A percentile compares a stretch with the other conserved stretches of the same genome.
phyloP scores from a whole-genome alignment of 2,113 vertebrate genomes.

The Natator depressus region DNA sequence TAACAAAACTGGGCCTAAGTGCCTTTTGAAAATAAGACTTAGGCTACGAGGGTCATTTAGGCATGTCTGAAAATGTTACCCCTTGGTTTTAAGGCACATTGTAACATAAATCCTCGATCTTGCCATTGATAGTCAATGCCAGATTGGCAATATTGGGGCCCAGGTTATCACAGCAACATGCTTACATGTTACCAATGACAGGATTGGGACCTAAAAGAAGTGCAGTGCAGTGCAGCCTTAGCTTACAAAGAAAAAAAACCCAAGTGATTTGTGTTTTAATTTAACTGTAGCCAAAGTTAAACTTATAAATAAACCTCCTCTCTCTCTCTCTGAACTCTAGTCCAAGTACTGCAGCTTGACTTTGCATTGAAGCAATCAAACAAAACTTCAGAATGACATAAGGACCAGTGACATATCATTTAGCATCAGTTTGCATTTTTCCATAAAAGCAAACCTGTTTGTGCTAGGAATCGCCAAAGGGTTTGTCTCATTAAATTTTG shows the following conservation, averaged over 20 bases:
- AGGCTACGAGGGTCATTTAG: neutral
- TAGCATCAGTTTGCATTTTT: slow-evolving; percentile 28
- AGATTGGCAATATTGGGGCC: neutral
- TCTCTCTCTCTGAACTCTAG: neutral
- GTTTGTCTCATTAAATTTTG: slow-evolving; percentile 38
- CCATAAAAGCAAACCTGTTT: neutral
- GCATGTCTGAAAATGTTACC: neutral
- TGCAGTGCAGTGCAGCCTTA: accelerated
- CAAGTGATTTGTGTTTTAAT: neutral
- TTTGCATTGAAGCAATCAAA: neutral
- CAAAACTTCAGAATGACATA: slow-evolving; percentile 17
- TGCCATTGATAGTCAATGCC: neutral
- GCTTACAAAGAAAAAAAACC: neutral
- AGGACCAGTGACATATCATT: slow-evolving; percentile 19
- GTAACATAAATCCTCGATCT: neutral
- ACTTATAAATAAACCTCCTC: neutral
- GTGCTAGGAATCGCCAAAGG: slow-evolving; percentile 7
- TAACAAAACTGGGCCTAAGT: neutral
- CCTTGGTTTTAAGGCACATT: neutral
- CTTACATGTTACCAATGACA: neutral
- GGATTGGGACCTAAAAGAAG: neutral
- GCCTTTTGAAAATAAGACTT: neutral
- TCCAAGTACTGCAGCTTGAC: neutral
- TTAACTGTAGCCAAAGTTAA: neutral
- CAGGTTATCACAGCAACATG: neutral